Evolutionary conservation across 2,797 vertebrate genomes (phyloP).

Genomic region (Buceros bicornis): DNA sequence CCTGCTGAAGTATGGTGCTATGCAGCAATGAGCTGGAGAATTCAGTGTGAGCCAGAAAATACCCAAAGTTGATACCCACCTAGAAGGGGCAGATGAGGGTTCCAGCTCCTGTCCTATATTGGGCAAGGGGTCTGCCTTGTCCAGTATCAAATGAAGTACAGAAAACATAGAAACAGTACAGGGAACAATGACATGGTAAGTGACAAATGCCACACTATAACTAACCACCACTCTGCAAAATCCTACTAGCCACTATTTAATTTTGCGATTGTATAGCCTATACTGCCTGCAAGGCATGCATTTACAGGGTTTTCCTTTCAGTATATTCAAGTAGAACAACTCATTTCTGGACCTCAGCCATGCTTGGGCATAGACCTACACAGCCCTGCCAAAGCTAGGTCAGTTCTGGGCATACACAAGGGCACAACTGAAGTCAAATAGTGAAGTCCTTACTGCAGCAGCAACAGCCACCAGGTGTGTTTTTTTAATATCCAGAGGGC

Average conservation of each 20-base stretch:
- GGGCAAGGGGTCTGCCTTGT: not conserved
- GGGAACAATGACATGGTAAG: not conserved
- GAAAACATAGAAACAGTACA: not conserved
- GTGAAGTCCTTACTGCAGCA: not conserved
- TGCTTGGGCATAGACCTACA: not conserved
- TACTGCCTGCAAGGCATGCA: not conserved
- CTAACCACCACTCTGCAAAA: not conserved
- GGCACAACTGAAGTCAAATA: not conserved
- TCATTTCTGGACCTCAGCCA: not conserved
- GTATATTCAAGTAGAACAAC: not conserved
- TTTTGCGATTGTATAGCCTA: not conserved
- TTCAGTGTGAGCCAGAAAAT: not conserved
- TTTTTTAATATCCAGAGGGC: not conserved
- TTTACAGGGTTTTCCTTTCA: not conserved
- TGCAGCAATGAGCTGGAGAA: not conserved
- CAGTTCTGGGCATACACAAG: not conserved
- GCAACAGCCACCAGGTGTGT: not conserved
- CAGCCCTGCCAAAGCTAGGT: not conserved
- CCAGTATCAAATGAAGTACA: not conserved
- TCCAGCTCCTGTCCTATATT: not conserved
- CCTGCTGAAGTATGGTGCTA: not conserved
- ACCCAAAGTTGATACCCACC: not conserved
- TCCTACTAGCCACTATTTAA: not conserved
- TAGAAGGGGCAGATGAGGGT: not conserved
- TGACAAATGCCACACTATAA: not conserved